Conservation (phyloP, 2,797 vertebrate genomes). For the Prunella strophiata region DNA sequence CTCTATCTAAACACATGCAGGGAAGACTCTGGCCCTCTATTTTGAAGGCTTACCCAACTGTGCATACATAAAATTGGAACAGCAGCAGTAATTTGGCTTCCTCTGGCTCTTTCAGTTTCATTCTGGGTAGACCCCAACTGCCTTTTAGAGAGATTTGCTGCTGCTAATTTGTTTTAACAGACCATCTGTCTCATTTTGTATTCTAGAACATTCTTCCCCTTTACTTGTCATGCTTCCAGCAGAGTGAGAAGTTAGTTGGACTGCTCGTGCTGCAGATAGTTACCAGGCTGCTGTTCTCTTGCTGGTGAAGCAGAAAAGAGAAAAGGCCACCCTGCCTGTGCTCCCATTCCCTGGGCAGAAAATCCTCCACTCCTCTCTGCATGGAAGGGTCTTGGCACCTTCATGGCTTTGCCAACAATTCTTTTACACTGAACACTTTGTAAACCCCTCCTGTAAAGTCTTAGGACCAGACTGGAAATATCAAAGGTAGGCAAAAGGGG, state of each 20-base stretch:
- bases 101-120: not conserved
- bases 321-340: fast-evolving
- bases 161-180: not conserved
- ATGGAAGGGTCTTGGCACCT: not conserved
- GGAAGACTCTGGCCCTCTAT: not conserved
- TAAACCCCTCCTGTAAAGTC: not conserved
- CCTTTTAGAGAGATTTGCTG: not conserved
- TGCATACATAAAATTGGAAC: not conserved
- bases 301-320: not conserved
- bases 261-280: not conserved
- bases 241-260: slow-evolving; percentile 2
- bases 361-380: not conserved
- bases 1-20: not conserved
- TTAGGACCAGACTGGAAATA: not conserved
- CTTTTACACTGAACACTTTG: not conserved
- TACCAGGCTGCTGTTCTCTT: not conserved
- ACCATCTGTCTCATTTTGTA: slow-evolving; percentile 17
- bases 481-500: not conserved
- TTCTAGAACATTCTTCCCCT: not conserved
- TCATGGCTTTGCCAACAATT: not conserved
- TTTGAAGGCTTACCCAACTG: not conserved
- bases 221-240: slow-evolving; percentile 23
- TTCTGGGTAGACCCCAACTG: slow-evolving; percentile 6
- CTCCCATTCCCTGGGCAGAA: not conserved
- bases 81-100: slow-evolving; percentile 16